These are phyloP conservation scores for Hemiscyllium ocellatum DNA, from an alignment of 2,113 vertebrate species.

Conservation along the genomic window DNA sequence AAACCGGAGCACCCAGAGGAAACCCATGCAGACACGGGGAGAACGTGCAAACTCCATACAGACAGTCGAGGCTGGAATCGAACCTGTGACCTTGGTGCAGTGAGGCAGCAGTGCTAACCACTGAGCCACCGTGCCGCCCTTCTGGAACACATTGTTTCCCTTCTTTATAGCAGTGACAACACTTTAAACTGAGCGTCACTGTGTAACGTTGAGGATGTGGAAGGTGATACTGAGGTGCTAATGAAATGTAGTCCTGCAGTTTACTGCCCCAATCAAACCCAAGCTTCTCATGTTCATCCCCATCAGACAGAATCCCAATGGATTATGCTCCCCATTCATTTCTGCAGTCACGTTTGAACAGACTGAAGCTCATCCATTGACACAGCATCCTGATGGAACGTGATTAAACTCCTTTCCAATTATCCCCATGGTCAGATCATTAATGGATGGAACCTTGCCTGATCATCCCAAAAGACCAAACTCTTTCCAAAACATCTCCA, in stretches of 20 bases:
- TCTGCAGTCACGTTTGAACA: background rate
- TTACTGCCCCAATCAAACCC: background rate
- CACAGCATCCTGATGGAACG: background rate
- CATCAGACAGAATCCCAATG: background rate
- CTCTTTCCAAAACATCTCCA: background rate
- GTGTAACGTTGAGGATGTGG: background rate
- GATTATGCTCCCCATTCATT: background rate
- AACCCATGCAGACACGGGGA: no score
- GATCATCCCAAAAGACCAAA: background rate
- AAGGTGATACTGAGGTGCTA: background rate
- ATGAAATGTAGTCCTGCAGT: background rate
- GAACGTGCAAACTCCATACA: no score
- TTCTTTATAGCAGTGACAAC: background rate
- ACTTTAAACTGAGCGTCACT: background rate
- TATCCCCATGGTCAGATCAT: background rate
- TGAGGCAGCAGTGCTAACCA: no score
- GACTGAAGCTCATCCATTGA: background rate
- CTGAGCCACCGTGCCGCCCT: no score
- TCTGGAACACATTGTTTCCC: background rate
- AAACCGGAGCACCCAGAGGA: no score
- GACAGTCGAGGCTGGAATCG: no score
- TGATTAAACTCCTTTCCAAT: background rate
- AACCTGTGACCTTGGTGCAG: no score
- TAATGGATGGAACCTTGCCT: background rate
- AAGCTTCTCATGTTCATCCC: background rate